Conservation (phyloP, 64 coral and sea anemone species). For the Acropora tenuis region DNA sequence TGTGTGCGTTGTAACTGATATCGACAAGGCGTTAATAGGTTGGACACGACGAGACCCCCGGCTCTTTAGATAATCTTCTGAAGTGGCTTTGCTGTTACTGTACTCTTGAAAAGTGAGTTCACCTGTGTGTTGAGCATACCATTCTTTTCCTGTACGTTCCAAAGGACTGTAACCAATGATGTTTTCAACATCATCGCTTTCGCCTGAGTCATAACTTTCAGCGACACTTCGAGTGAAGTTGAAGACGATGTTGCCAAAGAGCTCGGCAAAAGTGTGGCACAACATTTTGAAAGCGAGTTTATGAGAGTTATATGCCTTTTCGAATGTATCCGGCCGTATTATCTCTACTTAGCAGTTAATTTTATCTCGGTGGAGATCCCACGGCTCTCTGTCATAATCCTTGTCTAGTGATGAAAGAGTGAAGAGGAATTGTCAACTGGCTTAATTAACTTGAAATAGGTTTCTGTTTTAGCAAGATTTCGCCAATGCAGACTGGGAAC, state of each 20-base stretch:
- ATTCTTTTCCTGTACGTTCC: conserved; percentile 14
- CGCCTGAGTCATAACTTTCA: not conserved
- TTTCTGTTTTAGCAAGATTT: too few relatives aligned
- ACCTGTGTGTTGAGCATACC: conserved; percentile 1
- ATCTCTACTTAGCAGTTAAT: too few relatives aligned
- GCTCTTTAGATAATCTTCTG: not conserved
- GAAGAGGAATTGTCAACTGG: too few relatives aligned
- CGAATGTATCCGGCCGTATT: too few relatives aligned
- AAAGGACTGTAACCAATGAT: conserved; percentile 1
- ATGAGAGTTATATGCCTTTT: not conserved
- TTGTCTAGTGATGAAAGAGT: too few relatives aligned
- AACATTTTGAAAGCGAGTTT: not conserved
- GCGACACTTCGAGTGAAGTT: conserved; percentile 26
- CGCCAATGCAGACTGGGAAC: too few relatives aligned
- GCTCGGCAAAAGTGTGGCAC: not conserved
- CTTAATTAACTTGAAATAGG: too few relatives aligned
- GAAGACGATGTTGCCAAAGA: not conserved
- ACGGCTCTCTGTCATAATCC: too few relatives aligned
- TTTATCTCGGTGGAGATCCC: too few relatives aligned
- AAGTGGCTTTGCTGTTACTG: conserved; percentile 3
- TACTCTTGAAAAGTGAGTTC: conserved; percentile 26
- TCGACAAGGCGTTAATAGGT: not conserved
- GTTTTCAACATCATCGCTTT: not conserved
- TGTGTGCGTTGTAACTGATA: too few relatives aligned
- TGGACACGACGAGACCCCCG: not conserved